Percentiles rank a stretch among this genome's conserved stretches.
These are phyloP conservation scores for Drosophila melanogaster DNA, from an alignment of 1,140 invertebrate genomes.

Conservation along the genomic window Release_6_plus_ISO1_MT NT_037436.4:2532001-2532500, in stretches of 20 bases:
- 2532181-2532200: constrained; percentile 8
- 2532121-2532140: neutral
- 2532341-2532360: constrained; percentile 30
- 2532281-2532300: constrained; percentile 68
- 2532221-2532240: constrained; percentile 16
- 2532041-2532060: constrained; percentile 11
- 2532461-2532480: constrained; percentile 15
- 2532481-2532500: constrained; percentile 7
- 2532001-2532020: constrained; percentile 59
- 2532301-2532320: constrained; percentile 51
- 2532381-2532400: constrained; percentile 5
- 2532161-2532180: neutral
- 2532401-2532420: neutral
- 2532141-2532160: neutral
- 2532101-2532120: no score
- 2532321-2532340: constrained; percentile 59
- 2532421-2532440: constrained; percentile 21
- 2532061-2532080: neutral
- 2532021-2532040: constrained; percentile 44
- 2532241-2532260: constrained; percentile 23
- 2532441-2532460: constrained; percentile 49
- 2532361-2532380: constrained; percentile 21
- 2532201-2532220: constrained; percentile 1
- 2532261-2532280: constrained; percentile 65
- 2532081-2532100: no score